Evolutionary conservation across 2,888 invertebrate genomes (phyloP).

Genomic region (Steromphala cineraria): DNA sequence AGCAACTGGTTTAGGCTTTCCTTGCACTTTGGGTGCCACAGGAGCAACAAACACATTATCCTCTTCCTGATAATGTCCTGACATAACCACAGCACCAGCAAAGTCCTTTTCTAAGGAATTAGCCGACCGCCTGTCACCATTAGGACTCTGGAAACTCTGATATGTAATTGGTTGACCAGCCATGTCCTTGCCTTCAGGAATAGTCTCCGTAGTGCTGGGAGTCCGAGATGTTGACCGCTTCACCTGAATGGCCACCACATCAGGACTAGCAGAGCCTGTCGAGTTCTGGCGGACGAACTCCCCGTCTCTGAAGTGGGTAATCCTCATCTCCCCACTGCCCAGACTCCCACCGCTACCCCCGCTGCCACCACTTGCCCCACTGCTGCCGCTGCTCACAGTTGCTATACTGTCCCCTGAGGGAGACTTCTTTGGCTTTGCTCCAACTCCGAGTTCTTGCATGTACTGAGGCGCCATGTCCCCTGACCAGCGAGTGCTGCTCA

Average conservation of each 20-base stretch:
- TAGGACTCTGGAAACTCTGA: conserved; percentile 79
- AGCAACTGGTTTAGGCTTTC: conserved; percentile 79
- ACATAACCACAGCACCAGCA: neutral
- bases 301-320: conserved; percentile 33
- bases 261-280: conserved; percentile 64
- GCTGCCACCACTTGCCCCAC: conserved; percentile 32
- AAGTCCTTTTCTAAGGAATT: conserved; percentile 2
- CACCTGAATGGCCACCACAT: conserved; percentile 76
- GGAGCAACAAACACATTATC: conserved; percentile 75
- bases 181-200: conserved; percentile 45
- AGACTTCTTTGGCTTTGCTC: conserved; percentile 55
- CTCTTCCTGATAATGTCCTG: neutral
- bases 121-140: neutral
- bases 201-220: conserved; percentile 35
- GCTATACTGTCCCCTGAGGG: conserved; percentile 66
- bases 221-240: conserved; percentile 28
- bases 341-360: conserved; percentile 26
- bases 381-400: conserved; percentile 56
- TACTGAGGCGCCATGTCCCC: conserved; percentile 57
- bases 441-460: conserved; percentile 44
- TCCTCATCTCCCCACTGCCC: conserved; percentile 28
- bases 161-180: conserved; percentile 78
- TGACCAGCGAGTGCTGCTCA: conserved; percentile 56
- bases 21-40: conserved; percentile 87
- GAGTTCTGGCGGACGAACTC: conserved; percentile 34